Evolutionary conservation across 2,888 invertebrate species (phyloP), one percentile per base, ranked within the genome.

Genomic region (Xanthostigma xanthostigma): DNA sequence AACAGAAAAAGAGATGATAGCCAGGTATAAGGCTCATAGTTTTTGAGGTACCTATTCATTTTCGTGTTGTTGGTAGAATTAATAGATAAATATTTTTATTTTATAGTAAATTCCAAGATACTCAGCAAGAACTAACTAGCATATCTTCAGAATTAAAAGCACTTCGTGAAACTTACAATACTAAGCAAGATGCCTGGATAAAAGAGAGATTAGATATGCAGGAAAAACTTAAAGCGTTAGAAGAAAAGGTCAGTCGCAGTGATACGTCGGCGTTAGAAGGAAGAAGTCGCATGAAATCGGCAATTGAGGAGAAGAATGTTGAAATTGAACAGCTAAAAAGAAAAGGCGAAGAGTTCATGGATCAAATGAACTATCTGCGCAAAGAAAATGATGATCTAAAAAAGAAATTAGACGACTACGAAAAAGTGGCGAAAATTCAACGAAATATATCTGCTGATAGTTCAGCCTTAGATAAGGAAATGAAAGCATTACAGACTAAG

Each of bases 321-420:
- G 86, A 90, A 55, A 72, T 86, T 34, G 81, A 80, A 41, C 74
- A 78, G 49, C 67, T 83, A 43, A 78, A 76, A 43, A 78, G 79
- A 44, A 81, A 86, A 60, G 75, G 77, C 53, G 76, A 78, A 52
- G 74, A 77, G 55, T 71, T 81, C 54, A 71, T 75, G 52, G 85
- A 88, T 58, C 81, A 87, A 62, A 73, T 84, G 52, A 79, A 84
- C 50, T 83, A 82, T 53, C 66, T 85, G 58, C 74, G 78, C 53
- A 79, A 74, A 66, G 80, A 81, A 78, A 79, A 84, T 61, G 92
- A 92, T 56, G 91, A 89, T 60, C 67, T 86, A 2, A 78, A 76
- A 54, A 75, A 80, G 56, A 89, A 89, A 62, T 64, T 91, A 36
- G 89, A 86, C 60, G 91, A 91, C 65, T 90, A 83, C 63, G 85